These are phyloP conservation scores for Molossus molossus DNA, from an alignment of 2,797 vertebrate species.

Conservation along the genomic window DNA sequence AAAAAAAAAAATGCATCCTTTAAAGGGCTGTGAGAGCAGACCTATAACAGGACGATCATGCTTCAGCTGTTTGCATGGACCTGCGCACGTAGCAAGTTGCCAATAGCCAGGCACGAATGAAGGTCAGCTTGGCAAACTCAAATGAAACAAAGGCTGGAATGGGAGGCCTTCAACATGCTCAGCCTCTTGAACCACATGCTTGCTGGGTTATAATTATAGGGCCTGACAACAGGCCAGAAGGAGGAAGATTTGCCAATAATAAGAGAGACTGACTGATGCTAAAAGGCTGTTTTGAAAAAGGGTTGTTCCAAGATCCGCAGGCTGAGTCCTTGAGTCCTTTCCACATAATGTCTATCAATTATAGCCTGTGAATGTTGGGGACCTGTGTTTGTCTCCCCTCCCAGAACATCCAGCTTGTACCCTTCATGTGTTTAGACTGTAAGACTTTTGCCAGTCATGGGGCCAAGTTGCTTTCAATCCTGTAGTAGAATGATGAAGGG, in stretches of 20 bases:
- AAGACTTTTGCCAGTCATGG: neutral
- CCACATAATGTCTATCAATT: neutral
- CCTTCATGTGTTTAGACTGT: neutral
- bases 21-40: neutral
- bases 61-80: slow-evolving; percentile 28
- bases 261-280: slow-evolving; percentile 41
- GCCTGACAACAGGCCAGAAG: slow-evolving; percentile 62
- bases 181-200: slow-evolving; percentile 15
- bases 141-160: slow-evolving; percentile 50
- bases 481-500: neutral
- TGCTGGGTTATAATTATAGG: slow-evolving; percentile 47
- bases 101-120: neutral
- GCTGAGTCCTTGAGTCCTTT: neutral
- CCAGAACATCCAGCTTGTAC: neutral
- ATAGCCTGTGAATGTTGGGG: neutral
- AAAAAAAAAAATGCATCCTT: slow-evolving; percentile 41
- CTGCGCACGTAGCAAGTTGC: neutral
- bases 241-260: slow-evolving; percentile 29
- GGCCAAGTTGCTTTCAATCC: neutral
- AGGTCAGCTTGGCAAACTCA: slow-evolving; percentile 30
- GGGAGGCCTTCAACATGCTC: neutral
- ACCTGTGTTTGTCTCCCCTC: neutral
- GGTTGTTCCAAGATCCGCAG: neutral
- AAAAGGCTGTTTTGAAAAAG: slow-evolving; percentile 16
- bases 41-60: neutral